A percentile compares a stretch with the other conserved stretches of the same genome.
Conservation (phyloP, 2,113 vertebrate species). For the Actenoides hombroni region DNA sequence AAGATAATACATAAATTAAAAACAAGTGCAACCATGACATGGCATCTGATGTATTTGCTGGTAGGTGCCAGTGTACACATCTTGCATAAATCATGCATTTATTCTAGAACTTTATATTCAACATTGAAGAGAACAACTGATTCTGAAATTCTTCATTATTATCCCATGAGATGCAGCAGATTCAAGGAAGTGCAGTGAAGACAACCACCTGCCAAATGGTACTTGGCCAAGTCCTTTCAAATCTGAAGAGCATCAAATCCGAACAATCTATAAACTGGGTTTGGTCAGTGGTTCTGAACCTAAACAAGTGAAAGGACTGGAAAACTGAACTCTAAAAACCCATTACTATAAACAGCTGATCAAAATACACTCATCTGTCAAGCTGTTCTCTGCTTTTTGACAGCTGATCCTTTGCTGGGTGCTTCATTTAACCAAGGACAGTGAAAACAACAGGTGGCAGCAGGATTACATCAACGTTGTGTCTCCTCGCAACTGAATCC, state of each 20-base stretch:
- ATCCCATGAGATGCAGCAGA: not conserved
- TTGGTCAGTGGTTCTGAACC: not conserved
- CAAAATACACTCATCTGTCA: constrained; percentile 13
- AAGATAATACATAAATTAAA: not conserved
- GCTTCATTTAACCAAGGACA: constrained; percentile 1
- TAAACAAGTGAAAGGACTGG: not conserved
- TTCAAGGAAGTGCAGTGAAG: not conserved
- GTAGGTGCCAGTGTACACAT: not conserved
- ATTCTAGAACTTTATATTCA: not conserved
- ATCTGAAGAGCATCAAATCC: not conserved
- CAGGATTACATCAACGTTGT: not conserved
- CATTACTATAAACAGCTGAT: not conserved
- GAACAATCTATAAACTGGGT: not conserved
- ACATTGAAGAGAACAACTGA: not conserved
- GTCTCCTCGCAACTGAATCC: constrained; percentile 24
- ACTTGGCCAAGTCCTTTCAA: not conserved
- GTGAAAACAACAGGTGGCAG: constrained; percentile 62
- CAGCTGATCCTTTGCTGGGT: constrained; percentile 27
- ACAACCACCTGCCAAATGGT: not conserved
- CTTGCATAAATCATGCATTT: not conserved
- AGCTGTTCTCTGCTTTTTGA: constrained; percentile 37
- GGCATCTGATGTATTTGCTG: not conserved
- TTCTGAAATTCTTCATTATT: not conserved
- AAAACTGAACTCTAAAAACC: not conserved
- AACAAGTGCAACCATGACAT: not conserved